These are phyloP conservation scores for Himantopus leucocephalus DNA, from an alignment of 2,113 vertebrate species.

Conservation along the genomic window DNA sequence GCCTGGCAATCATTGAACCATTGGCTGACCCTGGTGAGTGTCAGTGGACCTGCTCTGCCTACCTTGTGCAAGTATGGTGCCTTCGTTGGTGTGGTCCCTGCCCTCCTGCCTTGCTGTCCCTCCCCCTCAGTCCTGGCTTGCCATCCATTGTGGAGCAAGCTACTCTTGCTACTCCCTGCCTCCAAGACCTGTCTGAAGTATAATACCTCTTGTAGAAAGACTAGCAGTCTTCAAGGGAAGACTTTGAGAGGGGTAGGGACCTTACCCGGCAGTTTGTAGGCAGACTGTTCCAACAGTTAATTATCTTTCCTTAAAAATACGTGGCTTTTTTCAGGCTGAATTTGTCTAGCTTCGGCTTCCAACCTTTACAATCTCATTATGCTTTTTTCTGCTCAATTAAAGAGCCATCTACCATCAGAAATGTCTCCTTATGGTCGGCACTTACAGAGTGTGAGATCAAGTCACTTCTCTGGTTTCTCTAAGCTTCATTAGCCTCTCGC, in stretches of 20 bases:
- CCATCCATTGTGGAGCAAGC: background rate
- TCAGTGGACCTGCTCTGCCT: background rate
- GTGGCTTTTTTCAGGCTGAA: background rate
- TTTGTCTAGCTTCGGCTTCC: conserved; percentile 7
- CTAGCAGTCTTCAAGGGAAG: background rate
- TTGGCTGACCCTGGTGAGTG: background rate
- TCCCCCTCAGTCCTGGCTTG: background rate
- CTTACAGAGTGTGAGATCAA: background rate
- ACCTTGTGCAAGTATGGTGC: background rate
- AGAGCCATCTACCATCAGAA: conserved; percentile 32
- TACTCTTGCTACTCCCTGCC: background rate
- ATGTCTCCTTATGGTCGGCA: background rate
- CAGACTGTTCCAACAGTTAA: background rate
- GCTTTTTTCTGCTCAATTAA: conserved; percentile 49
- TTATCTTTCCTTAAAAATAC: conserved; percentile 6
- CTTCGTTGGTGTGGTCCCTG: background rate
- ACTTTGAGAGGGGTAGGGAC: background rate
- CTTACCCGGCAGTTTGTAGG: background rate
- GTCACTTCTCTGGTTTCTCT: background rate
- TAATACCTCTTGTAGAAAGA: background rate
- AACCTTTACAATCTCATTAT: conserved; percentile 38
- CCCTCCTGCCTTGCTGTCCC: background rate
- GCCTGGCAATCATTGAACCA: background rate
- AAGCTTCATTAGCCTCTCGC: conserved; percentile 9
- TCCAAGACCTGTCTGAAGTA: background rate